Evolutionary conservation across 2,113 vertebrate genomes (phyloP).

Genomic region (Hydropotes inermis): DNA sequence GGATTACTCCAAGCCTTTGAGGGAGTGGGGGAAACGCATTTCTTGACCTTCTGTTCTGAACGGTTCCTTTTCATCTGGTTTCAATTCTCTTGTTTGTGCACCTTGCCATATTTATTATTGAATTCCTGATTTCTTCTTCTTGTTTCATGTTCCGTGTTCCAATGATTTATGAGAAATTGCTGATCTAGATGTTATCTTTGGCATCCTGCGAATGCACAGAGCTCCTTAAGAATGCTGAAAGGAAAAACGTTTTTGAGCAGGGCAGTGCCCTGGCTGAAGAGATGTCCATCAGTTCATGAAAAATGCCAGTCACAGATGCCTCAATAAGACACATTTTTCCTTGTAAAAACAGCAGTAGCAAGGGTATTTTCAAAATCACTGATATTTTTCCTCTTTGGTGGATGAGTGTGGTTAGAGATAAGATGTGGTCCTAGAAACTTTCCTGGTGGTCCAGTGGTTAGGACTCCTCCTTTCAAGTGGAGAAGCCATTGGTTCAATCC

Average conservation of each 20-base stretch:
- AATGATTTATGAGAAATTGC: slow-evolving; percentile 74
- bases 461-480: neutral
- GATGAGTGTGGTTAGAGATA: neutral
- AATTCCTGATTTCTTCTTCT: slow-evolving; percentile 59
- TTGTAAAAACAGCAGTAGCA: neutral
- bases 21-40: neutral
- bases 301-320: slow-evolving; percentile 24
- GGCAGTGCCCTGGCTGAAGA: neutral
- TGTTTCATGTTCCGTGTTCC: slow-evolving; percentile 49
- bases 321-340: neutral
- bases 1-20: neutral
- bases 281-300: slow-evolving; percentile 1
- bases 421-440: neutral
- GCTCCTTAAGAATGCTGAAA: neutral
- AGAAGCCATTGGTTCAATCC: neutral
- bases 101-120: slow-evolving; percentile 71
- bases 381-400: neutral
- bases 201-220: slow-evolving; percentile 25
- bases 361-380: neutral
- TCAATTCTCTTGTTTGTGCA: slow-evolving; percentile 72
- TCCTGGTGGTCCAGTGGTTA: neutral
- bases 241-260: slow-evolving; percentile 49
- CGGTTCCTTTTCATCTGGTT: slow-evolving; percentile 68
- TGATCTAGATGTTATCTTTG: slow-evolving; percentile 76
- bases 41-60: slow-evolving; percentile 48